Percentiles rank a stretch among this genome's conserved stretches.
Evolutionary conservation across 2,113 vertebrate species (phyloP).

Genomic region (Melospiza melodia): DNA sequence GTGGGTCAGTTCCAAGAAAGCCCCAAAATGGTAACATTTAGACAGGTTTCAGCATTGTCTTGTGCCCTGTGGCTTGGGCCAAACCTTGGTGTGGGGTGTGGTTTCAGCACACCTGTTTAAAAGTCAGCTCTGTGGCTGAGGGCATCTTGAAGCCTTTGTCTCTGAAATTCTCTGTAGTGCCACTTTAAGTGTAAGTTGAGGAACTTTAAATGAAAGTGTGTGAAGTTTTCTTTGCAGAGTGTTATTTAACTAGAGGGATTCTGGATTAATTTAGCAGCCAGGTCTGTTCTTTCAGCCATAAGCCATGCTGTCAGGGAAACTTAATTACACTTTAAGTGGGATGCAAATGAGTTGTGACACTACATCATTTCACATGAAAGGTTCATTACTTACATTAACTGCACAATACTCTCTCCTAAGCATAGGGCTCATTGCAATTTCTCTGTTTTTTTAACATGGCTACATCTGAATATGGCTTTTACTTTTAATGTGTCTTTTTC

Average conservation of each 20-base stretch:
- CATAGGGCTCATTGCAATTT: conserved; percentile 65
- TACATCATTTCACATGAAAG: conserved; percentile 84
- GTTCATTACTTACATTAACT: conserved; percentile 82
- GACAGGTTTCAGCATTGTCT: not conserved
- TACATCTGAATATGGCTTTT: conserved; percentile 56
- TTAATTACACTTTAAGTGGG: conserved; percentile 85
- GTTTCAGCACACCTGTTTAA: not conserved
- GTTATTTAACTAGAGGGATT: conserved; percentile 76
- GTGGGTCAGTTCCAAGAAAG: not conserved
- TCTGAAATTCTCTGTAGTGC: conserved; percentile 5
- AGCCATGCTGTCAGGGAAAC: conserved; percentile 81
- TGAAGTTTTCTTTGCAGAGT: conserved; percentile 73
- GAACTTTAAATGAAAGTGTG: conserved; percentile 71
- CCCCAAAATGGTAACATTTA: not conserved
- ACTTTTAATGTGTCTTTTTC: conserved; percentile 57
- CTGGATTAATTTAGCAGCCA: conserved; percentile 81
- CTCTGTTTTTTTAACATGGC: conserved; percentile 48
- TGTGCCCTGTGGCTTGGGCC: not conserved
- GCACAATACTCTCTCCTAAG: conserved; percentile 68
- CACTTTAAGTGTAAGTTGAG: conserved; percentile 61
- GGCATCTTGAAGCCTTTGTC: not conserved
- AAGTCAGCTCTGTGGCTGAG: not conserved
- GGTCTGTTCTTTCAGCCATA: conserved; percentile 81
- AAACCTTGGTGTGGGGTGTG: not conserved
- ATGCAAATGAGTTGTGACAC: conserved; percentile 87